A percentile compares a stretch with the other conserved stretches of the same genome.
phyloP scores from a whole-genome alignment of 2,888 invertebrate species.

The Pilophorus perplexus region DNA sequence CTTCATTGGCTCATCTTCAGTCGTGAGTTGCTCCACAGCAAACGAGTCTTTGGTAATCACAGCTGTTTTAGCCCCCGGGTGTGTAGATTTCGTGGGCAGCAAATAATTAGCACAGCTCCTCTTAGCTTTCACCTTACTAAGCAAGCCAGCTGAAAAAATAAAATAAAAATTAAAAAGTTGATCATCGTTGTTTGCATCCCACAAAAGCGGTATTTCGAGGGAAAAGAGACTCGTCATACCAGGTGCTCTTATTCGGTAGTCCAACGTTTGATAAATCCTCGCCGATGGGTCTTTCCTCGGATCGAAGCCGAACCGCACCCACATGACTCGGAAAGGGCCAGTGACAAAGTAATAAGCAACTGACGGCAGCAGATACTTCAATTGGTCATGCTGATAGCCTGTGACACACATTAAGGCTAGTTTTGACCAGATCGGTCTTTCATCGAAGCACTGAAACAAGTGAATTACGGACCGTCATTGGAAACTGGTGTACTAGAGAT shows the following conservation, averaged over 20 bases:
- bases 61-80: conserved; percentile 48
- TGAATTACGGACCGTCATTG: neutral
- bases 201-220: no score
- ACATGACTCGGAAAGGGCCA: conserved; percentile 91
- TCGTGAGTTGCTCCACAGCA: conserved; percentile 52
- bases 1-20: conserved; percentile 51
- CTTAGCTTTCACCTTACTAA: conserved; percentile 57
- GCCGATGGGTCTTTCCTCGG: conserved; percentile 76
- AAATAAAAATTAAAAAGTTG: neutral
- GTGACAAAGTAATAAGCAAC: conserved; percentile 80
- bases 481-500: neutral
- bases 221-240: no score
- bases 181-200: neutral
- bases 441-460: conserved; percentile 60
- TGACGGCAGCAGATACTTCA: conserved; percentile 77
- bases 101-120: conserved; percentile 55
- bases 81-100: conserved; percentile 53
- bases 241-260: conserved; percentile 69
- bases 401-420: conserved; percentile 68
- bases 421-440: conserved; percentile 86
- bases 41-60: conserved; percentile 50
- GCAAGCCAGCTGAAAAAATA: conserved; percentile 54
- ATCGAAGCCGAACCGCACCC: conserved; percentile 89
- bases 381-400: conserved; percentile 60
- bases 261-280: conserved; percentile 83